A percentile compares a stretch with the other conserved stretches of the same genome.
These are phyloP conservation scores for Andricus grossulariae DNA, from an alignment of 1,140 invertebrate genomes.

Conservation along the genomic window DNA sequence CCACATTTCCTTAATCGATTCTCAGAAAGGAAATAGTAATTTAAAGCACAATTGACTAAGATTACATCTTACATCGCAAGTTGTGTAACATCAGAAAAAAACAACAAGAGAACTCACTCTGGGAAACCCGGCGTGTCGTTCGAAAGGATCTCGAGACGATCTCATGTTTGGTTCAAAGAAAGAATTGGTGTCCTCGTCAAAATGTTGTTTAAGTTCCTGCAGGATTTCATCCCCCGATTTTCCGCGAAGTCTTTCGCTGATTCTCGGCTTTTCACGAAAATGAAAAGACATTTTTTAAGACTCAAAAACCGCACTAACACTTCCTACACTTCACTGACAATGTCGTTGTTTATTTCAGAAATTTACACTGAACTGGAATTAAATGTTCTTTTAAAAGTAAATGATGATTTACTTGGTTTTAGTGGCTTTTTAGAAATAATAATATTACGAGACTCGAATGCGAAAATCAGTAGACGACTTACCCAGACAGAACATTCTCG, in stretches of 20 bases:
- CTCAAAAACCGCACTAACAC: neutral
- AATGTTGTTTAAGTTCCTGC: conserved; percentile 70
- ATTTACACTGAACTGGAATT: conserved; percentile 18
- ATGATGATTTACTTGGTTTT: conserved; percentile 6
- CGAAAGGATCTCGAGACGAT: conserved; percentile 60
- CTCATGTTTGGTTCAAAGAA: conserved; percentile 65
- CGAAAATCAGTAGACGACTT: too few relatives aligned
- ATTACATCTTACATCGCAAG: neutral
- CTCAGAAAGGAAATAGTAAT: neutral
- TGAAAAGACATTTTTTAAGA: conserved; percentile 69
- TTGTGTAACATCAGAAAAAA: neutral
- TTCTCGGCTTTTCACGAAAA: conserved; percentile 71
- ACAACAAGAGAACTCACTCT: conserved; percentile 59
- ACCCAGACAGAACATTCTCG: conserved; percentile 42
- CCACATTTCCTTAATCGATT: neutral
- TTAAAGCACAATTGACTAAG: neutral
- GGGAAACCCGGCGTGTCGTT: conserved; percentile 64
- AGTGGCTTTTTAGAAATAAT: conserved; percentile 17
- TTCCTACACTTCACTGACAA: conserved; percentile 15
- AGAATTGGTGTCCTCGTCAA: conserved; percentile 67
- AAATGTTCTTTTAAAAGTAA: neutral
- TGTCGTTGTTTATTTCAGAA: conserved; percentile 7
- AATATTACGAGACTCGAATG: neutral
- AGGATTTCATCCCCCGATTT: conserved; percentile 72
- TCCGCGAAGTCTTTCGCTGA: conserved; percentile 68